phyloP scores from a whole-genome alignment of 92 coral and sea anemone genomes.

The Phenganax stokvisi region DNA sequence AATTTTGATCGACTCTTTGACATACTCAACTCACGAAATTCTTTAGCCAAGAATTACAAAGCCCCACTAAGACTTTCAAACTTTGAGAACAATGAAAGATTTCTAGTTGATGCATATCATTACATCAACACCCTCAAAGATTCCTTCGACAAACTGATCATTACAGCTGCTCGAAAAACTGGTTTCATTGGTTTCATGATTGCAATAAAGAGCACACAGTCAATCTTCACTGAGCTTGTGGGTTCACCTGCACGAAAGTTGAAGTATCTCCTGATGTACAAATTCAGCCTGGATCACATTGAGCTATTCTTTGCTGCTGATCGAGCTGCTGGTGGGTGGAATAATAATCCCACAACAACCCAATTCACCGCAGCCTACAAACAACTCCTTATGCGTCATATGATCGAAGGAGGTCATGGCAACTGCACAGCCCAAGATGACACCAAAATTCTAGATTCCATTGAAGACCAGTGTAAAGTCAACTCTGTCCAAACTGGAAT shows the following conservation, averaged over 20 bases:
- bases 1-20: conserved; percentile 26
- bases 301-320: neutral
- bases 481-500: neutral
- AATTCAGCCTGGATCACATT: neutral
- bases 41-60: conserved; percentile 16
- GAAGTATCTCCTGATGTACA: neutral
- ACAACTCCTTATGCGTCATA: neutral
- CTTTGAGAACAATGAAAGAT: neutral
- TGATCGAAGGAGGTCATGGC: neutral
- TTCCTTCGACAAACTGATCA: too few relatives aligned
- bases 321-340: conserved; percentile 1
- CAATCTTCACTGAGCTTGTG: neutral
- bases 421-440: conserved; percentile 6
- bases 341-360: conserved; percentile 9
- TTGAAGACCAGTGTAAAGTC: neutral
- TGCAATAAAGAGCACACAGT: too few relatives aligned
- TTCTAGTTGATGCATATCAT: neutral
- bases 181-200: too few relatives aligned
- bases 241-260: neutral
- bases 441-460: neutral
- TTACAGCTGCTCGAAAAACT: too few relatives aligned
- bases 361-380: conserved; percentile 15
- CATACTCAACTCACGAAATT: neutral
- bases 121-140: too few relatives aligned
- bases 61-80: conserved; percentile 13